Base-by-base conservation (phyloP, 2,113 vertebrate genomes). In the Quiscalus mexicanus region DNA sequence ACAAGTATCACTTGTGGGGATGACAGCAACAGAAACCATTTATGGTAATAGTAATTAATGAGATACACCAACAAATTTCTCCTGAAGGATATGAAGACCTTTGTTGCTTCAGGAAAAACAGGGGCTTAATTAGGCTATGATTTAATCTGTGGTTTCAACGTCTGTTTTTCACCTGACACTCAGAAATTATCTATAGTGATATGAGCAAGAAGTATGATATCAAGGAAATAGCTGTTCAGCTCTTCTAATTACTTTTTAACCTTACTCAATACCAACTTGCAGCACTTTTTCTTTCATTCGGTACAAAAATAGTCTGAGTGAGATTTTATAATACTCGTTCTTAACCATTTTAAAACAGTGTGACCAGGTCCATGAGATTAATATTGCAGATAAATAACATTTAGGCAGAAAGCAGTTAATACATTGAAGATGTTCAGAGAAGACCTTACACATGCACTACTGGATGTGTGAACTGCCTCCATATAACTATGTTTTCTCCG, bases 51-150 rank as follows among this genome's bases (percentile, higher is more conserved):
- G 11, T 35, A 79, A 85, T 65, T 50, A 85, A 25, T 44, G 52
- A 60, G 2, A 69, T 21, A 77, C 2, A 41, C 17, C 20, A 33
- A 22, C 30, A 49, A 20, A 25, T 45, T 74, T 90, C 68, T 69
- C 35, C 35, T 58, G 58, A 50, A 64, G 19, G 15, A 52, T 49
- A n/a, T 3, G 9, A 93, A 53, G 37, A 44, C 6, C 21, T 82
- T 77, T 63, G 30, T 17, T 39, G 24, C 20, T 65, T 52, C 3
- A 4, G 42, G 25, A 90, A 75, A 56, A 87, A 39, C 2, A 18
- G 7, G 6, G 19, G 27, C 16, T 44, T 27, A 58, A 79, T 67
- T 45, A 55, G 31, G 10, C 33, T 31, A 28, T 0, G 0, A 49
- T 70, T 87, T 85, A 53, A 47, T 63, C 28, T 37, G 8, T 20